A percentile compares a stretch with the other conserved stretches of the same genome.
Evolutionary conservation across 2,797 vertebrate genomes (phyloP).

Genomic region (Mormyrus hasselquistii): DNA sequence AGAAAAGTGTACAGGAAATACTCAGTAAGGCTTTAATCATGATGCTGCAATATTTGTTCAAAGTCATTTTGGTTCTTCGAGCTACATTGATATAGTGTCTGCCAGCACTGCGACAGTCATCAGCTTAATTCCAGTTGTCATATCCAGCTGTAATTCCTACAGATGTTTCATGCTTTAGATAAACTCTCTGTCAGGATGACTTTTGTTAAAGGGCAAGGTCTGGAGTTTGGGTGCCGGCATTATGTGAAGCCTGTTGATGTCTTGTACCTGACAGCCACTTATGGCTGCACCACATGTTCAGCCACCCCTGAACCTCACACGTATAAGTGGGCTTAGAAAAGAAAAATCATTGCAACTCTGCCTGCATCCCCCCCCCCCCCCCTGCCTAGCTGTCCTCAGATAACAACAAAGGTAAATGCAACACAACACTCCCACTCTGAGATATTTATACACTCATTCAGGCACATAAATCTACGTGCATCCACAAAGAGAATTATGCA

Average conservation of each 20-base stretch:
- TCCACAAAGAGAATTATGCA: neutral
- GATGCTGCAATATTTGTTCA: neutral
- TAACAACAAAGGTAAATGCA: neutral
- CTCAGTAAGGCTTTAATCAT: neutral
- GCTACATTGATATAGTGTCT: neutral
- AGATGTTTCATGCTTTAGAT: neutral
- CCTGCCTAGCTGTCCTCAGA: neutral
- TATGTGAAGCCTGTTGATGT: neutral
- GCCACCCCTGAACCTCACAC: neutral
- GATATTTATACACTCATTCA: neutral
- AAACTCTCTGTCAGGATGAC: neutral
- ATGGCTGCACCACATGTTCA: neutral
- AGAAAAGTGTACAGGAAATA: neutral
- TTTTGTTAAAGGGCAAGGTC: neutral
- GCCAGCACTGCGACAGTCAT: neutral
- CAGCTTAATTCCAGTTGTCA: neutral
- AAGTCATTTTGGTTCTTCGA: no score
- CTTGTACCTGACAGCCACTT: neutral
- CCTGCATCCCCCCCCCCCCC: neutral
- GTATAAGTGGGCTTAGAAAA: neutral
- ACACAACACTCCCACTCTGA: neutral
- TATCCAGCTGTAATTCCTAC: neutral
- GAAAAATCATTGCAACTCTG: neutral
- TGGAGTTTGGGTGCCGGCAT: neutral
- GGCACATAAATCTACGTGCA: neutral